These are phyloP conservation scores for Tenthredo scrophulariae DNA, from an alignment of 2,888 invertebrate species.

Conservation along the genomic window DNA sequence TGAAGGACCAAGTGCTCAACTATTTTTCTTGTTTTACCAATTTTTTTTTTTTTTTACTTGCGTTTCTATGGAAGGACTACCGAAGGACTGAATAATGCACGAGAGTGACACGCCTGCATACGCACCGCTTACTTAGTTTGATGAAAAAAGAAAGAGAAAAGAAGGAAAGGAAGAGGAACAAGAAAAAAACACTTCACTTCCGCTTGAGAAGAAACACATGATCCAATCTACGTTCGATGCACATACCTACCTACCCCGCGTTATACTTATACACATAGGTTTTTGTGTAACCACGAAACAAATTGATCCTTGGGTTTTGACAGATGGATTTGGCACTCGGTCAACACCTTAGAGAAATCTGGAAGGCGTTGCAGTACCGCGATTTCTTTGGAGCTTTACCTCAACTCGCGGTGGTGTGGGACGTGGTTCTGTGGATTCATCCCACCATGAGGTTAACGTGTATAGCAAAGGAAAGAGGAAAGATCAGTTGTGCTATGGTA, in stretches of 20 bases:
- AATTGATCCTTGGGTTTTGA: constrained; percentile 18
- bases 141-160: background rate
- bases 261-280: background rate
- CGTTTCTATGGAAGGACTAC: background rate
- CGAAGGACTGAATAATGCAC: constrained; percentile 33
- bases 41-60: background rate
- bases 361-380: background rate
- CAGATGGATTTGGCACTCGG: constrained; percentile 7
- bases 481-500: constrained; percentile 1
- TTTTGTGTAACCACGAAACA: background rate
- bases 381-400: constrained; percentile 32
- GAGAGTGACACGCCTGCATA: constrained; percentile 11
- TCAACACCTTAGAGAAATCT: constrained; percentile 46
- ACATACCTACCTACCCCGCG: background rate
- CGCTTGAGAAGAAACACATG: background rate
- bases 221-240: background rate
- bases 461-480: background rate
- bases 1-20: constrained; percentile 31
- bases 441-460: background rate
- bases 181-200: background rate
- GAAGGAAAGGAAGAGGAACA: background rate
- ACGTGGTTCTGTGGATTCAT: constrained; percentile 7
- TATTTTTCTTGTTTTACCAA: background rate
- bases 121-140: constrained; percentile 1
- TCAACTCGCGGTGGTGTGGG: background rate